Conservation (phyloP, 1,140 invertebrate species). For the Ceratina japonica region DNA sequence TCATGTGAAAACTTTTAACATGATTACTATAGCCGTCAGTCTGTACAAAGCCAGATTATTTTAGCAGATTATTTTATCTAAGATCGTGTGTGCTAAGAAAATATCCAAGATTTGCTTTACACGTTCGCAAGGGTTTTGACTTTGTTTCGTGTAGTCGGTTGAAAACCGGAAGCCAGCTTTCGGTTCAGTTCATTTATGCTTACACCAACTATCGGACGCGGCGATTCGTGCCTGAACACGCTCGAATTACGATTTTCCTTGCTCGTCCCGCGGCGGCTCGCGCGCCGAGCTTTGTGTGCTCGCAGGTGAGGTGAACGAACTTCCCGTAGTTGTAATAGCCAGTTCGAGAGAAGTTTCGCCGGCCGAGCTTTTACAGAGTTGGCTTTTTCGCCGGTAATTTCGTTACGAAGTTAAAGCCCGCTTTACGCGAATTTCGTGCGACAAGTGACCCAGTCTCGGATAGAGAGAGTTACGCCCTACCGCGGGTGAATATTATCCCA, state of each 20-base stretch:
- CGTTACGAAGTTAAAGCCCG: too few relatives aligned
- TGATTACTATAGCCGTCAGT: too few relatives aligned
- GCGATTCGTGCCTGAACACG: background rate
- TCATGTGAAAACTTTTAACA: too few relatives aligned
- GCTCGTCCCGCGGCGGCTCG: too few relatives aligned
- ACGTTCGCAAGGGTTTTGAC: too few relatives aligned
- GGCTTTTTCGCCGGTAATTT: too few relatives aligned
- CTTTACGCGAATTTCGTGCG: too few relatives aligned
- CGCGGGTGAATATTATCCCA: background rate
- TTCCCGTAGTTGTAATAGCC: background rate
- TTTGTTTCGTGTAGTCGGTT: background rate
- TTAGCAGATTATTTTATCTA: too few relatives aligned
- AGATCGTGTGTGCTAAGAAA: too few relatives aligned
- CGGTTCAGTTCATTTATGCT: background rate
- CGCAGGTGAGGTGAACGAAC: background rate
- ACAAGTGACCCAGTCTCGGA: background rate
- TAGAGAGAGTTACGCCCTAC: background rate
- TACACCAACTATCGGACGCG: background rate
- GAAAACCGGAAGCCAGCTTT: background rate
- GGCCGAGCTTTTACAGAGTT: too few relatives aligned
- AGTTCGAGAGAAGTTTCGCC: background rate
- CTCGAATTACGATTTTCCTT: constrained; percentile 20
- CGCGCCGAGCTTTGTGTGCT: background rate
- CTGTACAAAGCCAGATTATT: too few relatives aligned
- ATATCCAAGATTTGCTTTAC: too few relatives aligned